Evolutionary conservation across 1,140 invertebrate species (phyloP).

Genomic region (Diachasma alloeum): DNA sequence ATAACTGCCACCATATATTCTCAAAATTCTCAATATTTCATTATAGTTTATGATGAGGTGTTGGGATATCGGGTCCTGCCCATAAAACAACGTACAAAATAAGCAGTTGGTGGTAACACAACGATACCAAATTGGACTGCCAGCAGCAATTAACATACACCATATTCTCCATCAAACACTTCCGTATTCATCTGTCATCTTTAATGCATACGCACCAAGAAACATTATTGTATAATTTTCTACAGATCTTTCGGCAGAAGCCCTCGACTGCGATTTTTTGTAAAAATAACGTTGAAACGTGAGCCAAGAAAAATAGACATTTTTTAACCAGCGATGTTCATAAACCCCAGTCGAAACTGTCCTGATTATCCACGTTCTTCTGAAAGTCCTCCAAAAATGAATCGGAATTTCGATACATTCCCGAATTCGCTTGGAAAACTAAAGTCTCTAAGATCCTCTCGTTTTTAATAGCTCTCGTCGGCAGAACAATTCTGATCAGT

Average conservation of each 20-base stretch:
- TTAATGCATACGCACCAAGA: too few relatives aligned
- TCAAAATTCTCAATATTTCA: not conserved
- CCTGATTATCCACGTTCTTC: constrained; percentile 83
- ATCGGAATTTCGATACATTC: constrained; percentile 91
- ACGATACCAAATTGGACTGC: not conserved
- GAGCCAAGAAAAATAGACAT: not conserved
- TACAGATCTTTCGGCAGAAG: not conserved
- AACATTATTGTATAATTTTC: too few relatives aligned
- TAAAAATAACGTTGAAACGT: not conserved
- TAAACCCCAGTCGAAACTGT: constrained; percentile 64
- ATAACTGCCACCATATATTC: not conserved
- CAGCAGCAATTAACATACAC: not conserved
- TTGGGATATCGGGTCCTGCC: not conserved
- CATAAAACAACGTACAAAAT: not conserved
- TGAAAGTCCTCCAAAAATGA: constrained; percentile 87
- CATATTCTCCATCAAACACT: not conserved
- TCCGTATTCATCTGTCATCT: not conserved
- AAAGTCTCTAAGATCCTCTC: constrained; percentile 91
- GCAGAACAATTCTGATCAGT: constrained; percentile 90
- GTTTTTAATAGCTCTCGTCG: constrained; percentile 92
- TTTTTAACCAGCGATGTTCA: constrained; percentile 33
- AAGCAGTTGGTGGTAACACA: not conserved
- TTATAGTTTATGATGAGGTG: not conserved
- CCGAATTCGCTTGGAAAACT: constrained; percentile 92
- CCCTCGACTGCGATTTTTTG: not conserved